Evolutionary conservation across 2,113 vertebrate genomes (phyloP).

Genomic region (Phaetusa simplex): DNA sequence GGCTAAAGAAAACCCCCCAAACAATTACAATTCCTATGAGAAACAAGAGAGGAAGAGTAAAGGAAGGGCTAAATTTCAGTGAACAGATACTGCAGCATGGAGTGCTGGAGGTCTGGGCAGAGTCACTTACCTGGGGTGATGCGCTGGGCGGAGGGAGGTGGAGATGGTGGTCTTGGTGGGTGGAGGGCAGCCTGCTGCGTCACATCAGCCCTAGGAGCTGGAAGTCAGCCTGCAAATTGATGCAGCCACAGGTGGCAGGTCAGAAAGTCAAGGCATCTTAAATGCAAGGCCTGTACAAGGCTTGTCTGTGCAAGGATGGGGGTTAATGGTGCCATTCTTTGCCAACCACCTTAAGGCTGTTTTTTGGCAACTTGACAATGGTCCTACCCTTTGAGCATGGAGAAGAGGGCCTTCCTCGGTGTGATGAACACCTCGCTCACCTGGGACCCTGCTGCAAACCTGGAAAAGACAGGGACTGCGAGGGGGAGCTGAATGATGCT

Average conservation of each 20-base stretch:
- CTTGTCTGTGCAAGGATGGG: neutral
- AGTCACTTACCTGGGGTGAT: neutral
- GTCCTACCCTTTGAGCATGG: neutral
- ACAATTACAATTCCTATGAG: neutral
- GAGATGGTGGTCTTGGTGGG: neutral
- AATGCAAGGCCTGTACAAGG: neutral
- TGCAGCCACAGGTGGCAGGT: neutral
- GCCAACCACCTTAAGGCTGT: neutral
- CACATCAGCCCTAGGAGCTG: neutral
- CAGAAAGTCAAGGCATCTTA: neutral
- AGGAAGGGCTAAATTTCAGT: neutral
- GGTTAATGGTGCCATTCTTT: neutral
- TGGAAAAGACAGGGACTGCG: neutral
- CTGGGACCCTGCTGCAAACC: neutral
- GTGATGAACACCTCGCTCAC: neutral
- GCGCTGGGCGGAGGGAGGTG: neutral
- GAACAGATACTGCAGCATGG: neutral
- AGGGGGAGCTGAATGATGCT: neutral
- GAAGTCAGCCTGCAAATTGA: neutral
- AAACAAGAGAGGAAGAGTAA: neutral
- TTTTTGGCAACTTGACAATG: neutral
- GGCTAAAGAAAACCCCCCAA: neutral
- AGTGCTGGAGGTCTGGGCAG: neutral
- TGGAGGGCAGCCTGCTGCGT: neutral
- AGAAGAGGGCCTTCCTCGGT: neutral